These are phyloP conservation scores for Vireo altiloquus DNA, from an alignment of 2,113 vertebrate species.

Conservation along the genomic window DNA sequence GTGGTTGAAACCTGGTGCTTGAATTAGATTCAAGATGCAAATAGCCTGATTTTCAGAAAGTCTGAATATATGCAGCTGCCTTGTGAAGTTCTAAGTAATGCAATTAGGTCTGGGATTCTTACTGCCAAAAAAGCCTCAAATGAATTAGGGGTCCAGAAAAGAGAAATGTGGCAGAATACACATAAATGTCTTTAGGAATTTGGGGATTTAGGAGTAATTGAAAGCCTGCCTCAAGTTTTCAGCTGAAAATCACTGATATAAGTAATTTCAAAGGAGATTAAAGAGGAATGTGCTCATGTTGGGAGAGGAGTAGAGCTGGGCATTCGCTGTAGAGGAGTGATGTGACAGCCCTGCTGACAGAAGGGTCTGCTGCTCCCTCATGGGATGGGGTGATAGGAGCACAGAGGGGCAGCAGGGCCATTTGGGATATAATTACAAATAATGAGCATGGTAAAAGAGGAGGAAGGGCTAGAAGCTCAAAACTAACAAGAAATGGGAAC, in stretches of 20 bases:
- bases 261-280: background rate
- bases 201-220: background rate
- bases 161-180: background rate
- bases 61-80: constrained; percentile 11
- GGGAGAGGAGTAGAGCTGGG: background rate
- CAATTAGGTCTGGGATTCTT: background rate
- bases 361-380: background rate
- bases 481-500: background rate
- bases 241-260: background rate
- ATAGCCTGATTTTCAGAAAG: constrained; percentile 30
- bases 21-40: constrained; percentile 35
- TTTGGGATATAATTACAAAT: background rate
- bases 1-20: constrained; percentile 1
- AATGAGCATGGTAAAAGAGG: background rate
- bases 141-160: background rate
- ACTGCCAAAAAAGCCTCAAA: background rate
- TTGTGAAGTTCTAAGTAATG: constrained; percentile 26
- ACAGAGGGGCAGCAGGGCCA: background rate
- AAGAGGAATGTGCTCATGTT: background rate
- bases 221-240: background rate
- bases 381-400: background rate
- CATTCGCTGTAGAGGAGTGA: background rate
- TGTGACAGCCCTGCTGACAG: background rate
- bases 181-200: background rate
- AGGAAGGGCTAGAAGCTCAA: background rate